Conservation (phyloP, 2,113 vertebrate species). For the Phaethornis superciliosus region DNA sequence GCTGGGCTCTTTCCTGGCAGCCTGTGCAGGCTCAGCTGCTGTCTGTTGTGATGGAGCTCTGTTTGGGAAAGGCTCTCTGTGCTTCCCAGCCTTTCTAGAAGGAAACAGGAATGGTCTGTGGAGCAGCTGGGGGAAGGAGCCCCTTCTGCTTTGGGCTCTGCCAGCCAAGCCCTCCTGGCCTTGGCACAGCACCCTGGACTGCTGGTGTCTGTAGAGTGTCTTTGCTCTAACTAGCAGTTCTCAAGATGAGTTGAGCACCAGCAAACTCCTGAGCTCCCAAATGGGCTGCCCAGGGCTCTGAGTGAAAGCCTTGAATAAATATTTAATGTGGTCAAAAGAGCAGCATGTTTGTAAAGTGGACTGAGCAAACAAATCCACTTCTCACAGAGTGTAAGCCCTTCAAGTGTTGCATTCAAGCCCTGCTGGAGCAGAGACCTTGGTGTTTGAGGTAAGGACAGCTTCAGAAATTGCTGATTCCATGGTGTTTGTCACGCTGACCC, state of each 20-base stretch:
- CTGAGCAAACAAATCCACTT: conserved; percentile 25
- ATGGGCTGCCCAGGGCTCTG: background rate
- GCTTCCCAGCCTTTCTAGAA: background rate
- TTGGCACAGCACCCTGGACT: background rate
- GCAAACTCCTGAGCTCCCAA: background rate
- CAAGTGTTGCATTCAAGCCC: background rate
- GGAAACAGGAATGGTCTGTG: background rate
- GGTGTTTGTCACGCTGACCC: background rate
- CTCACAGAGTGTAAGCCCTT: background rate
- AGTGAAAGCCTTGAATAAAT: conserved; percentile 2
- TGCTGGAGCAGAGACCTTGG: conserved; percentile 26
- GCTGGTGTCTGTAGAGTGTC: background rate
- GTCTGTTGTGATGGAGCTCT: background rate
- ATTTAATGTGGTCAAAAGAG: background rate
- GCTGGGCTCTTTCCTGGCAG: background rate
- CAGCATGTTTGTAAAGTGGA: background rate
- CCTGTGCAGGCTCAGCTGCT: background rate
- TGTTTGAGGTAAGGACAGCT: conserved; percentile 15
- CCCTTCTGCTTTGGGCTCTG: background rate
- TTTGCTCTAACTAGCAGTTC: background rate
- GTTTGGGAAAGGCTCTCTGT: background rate
- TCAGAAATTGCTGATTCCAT: background rate
- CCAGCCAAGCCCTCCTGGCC: background rate
- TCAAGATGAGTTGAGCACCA: background rate
- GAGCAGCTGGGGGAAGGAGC: background rate